Conservation (phyloP, 2,888 invertebrate species). For the Helleia helle region DNA sequence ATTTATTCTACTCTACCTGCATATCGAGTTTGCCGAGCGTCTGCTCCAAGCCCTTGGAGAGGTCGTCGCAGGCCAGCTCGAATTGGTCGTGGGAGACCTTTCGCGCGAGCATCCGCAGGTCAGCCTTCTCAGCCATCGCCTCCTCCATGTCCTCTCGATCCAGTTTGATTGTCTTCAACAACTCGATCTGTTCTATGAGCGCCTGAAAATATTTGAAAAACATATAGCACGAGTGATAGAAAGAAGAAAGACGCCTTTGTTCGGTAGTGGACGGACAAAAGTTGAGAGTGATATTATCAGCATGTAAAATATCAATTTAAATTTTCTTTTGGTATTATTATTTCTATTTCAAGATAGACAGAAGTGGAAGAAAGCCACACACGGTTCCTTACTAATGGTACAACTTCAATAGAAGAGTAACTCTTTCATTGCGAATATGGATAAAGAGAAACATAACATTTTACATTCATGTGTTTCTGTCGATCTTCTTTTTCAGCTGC, state of each 20-base stretch:
- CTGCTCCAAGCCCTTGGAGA: slow-evolving; percentile 77
- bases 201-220: slow-evolving; percentile 62
- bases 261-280: too few species aligned
- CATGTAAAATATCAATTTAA: too few species aligned
- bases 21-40: slow-evolving; percentile 74
- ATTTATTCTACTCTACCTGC: too few species aligned
- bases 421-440: too few species aligned
- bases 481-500: slow-evolving; percentile 72
- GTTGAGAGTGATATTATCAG: too few species aligned
- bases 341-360: too few species aligned
- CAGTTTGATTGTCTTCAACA: slow-evolving; percentile 78
- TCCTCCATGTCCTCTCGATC: slow-evolving; percentile 82
- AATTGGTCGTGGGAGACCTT: slow-evolving; percentile 84
- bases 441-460: slow-evolving; percentile 8
- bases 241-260: too few species aligned
- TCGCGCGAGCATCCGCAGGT: slow-evolving; percentile 77
- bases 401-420: too few species aligned
- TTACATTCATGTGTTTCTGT: slow-evolving; percentile 69
- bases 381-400: too few species aligned
- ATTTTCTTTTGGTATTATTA: too few species aligned
- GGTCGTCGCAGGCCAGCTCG: slow-evolving; percentile 79
- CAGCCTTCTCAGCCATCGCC: slow-evolving; percentile 83
- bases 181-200: slow-evolving; percentile 77
- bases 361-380: too few species aligned
- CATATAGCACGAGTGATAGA: too few species aligned